A percentile compares a stretch with the other conserved stretches of the same genome.
phyloP scores from a whole-genome alignment of 2,888 invertebrate genomes.

The Plutella xylostella region DNA sequence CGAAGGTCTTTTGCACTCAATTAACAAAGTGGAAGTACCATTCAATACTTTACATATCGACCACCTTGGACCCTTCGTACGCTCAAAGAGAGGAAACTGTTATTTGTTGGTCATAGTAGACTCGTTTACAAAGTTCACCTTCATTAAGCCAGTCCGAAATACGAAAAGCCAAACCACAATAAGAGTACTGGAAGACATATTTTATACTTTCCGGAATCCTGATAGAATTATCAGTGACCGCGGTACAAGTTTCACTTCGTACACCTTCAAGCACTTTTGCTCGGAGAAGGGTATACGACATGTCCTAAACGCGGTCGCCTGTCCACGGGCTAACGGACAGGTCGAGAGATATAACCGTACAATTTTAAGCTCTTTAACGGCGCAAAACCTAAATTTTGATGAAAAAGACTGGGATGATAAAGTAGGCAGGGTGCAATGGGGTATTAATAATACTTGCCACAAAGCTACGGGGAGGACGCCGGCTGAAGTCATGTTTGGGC shows the following conservation, averaged over 20 bases:
- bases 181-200: background rate
- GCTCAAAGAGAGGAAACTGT: background rate
- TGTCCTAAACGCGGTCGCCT: background rate
- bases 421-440: conserved; percentile 1
- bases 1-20: background rate
- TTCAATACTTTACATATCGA: background rate
- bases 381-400: no score
- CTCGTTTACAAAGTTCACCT: background rate
- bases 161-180: background rate
- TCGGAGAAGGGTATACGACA: background rate
- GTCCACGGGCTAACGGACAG: background rate
- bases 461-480: no score
- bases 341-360: background rate
- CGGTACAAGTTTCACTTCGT: background rate
- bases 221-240: background rate
- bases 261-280: background rate
- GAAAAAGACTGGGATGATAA: no score
- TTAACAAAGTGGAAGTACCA: background rate
- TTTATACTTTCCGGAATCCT: background rate
- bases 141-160: background rate
- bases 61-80: conserved; percentile 1
- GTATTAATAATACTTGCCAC: no score
- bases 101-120: background rate
- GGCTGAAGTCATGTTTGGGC: no score
- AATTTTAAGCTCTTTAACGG: no score